phyloP scores from a whole-genome alignment of 2,888 invertebrate genomes.

The Drosophila stalkeri region DNA sequence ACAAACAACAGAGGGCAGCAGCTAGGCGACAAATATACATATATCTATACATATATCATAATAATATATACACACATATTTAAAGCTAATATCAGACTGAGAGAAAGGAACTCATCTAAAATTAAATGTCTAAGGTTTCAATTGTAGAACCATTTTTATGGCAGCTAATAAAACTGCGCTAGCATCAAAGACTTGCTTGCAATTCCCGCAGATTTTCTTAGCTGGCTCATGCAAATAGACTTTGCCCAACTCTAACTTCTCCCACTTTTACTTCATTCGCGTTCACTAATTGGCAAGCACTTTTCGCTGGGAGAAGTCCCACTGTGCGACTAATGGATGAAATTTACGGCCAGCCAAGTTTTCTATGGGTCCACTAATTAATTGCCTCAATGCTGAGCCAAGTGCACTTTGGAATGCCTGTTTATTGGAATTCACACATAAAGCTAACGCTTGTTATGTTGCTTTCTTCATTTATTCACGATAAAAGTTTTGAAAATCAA shows the following conservation, averaged over 20 bases:
- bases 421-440: slow-evolving; percentile 17
- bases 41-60: not conserved
- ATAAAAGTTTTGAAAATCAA: slow-evolving; percentile 17
- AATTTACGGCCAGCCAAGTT: slow-evolving; percentile 67
- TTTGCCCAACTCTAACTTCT: not conserved
- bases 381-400: slow-evolving; percentile 44
- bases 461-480: not conserved
- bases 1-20: slow-evolving; percentile 43
- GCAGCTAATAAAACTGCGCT: slow-evolving; percentile 43
- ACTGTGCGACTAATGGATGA: slow-evolving; percentile 82
- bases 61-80: slow-evolving; percentile 1
- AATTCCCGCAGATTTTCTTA: slow-evolving; percentile 6
- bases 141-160: slow-evolving; percentile 27
- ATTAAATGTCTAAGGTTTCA: slow-evolving; percentile 53
- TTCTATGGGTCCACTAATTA: slow-evolving; percentile 66
- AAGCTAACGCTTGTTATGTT: slow-evolving; percentile 9
- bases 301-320: slow-evolving; percentile 73
- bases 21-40: slow-evolving; percentile 13
- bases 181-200: slow-evolving; percentile 28
- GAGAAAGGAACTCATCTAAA: slow-evolving; percentile 28
- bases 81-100: slow-evolving; percentile 27
- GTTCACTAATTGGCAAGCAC: slow-evolving; percentile 71
- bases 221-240: slow-evolving; percentile 62
- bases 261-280: slow-evolving; percentile 18
- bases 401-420: slow-evolving; percentile 27